Evolutionary conservation across 2,797 vertebrate species (phyloP).

Genomic region (Falco columbarius): DNA sequence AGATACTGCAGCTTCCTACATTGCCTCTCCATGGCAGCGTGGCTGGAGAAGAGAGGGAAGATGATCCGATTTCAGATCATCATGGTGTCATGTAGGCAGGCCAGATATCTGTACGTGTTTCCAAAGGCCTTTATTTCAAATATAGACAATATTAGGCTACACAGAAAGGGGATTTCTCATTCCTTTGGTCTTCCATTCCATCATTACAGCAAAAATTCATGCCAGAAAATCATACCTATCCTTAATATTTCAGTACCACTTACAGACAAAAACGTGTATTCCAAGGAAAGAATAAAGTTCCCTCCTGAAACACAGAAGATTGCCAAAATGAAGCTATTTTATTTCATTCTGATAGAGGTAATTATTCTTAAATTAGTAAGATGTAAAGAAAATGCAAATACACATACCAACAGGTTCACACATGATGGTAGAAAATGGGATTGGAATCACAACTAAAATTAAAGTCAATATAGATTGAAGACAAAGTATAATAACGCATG

Average conservation of each 20-base stretch:
- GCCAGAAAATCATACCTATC: neutral
- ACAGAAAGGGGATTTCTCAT: neutral
- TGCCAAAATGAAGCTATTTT: neutral
- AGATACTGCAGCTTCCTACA: neutral
- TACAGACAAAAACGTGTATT: neutral
- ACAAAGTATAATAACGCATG: neutral
- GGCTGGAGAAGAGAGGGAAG: neutral
- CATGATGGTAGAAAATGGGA: neutral
- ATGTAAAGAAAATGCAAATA: neutral
- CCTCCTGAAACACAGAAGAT: neutral
- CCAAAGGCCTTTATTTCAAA: neutral
- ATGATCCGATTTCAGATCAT: neutral
- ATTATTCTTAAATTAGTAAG: neutral
- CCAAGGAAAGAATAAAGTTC: neutral
- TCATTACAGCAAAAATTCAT: neutral
- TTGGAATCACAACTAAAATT: neutral
- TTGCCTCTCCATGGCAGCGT: neutral
- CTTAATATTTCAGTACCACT: neutral
- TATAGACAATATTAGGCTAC: neutral
- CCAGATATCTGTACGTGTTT: neutral
- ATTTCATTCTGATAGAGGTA: neutral
- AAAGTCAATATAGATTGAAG: neutral
- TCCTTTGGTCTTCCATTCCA: neutral
- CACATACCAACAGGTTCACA: neutral
- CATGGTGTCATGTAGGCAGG: neutral